Evolutionary conservation across 2,888 invertebrate genomes (phyloP), one percentile per base, ranked within the genome.

Genomic region (Acrocyrtus sp.): DNA sequence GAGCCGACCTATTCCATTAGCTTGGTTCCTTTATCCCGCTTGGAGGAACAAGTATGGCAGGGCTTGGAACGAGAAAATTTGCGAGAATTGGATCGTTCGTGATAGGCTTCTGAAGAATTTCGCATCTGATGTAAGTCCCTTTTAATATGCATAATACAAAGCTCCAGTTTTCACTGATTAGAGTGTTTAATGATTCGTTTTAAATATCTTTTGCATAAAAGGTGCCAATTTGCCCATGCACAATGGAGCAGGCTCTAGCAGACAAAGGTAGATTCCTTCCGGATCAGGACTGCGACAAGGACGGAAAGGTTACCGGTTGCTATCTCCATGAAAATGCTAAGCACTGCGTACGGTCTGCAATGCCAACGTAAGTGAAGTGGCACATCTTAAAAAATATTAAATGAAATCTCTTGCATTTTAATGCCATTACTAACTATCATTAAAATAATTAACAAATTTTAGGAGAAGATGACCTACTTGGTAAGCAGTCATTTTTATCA

Each of bases 231-330:
- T 98, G 98, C 81, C 98, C 98, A 0, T 98, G 98, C 83, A 94
- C 91, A 0, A 84, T 97, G 78, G 89, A 93, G 77, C 98, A 98
- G 83, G 98, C 98, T 0, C 83, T 94, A 2, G 87, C 91, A 60
- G 98, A 99, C 84, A 94, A 95, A 84, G 98, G 98, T 4, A 88
- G 96, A 19, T 98, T 90, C 84, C 88, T 95, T 84, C 95, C 98
- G 0, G 95, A 97, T 83, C 89, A 90, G 78, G 91, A 91, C 80
- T 97, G 97, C 83, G 96, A 97, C 84, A 93, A 91, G 83, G 95
- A 96, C 83, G 91, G 94, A 1, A 96, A 96, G 84, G 84, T 85
- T 15, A 92, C 92, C 0, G 90, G 90, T 39, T 96, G 96, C 83
- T 89, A 90, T 83, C 94, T 93, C 82, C 95, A 98, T 83, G 90